Evolutionary conservation across 2,888 invertebrate species (phyloP).

Genomic region (Agrilus biguttatus): DNA sequence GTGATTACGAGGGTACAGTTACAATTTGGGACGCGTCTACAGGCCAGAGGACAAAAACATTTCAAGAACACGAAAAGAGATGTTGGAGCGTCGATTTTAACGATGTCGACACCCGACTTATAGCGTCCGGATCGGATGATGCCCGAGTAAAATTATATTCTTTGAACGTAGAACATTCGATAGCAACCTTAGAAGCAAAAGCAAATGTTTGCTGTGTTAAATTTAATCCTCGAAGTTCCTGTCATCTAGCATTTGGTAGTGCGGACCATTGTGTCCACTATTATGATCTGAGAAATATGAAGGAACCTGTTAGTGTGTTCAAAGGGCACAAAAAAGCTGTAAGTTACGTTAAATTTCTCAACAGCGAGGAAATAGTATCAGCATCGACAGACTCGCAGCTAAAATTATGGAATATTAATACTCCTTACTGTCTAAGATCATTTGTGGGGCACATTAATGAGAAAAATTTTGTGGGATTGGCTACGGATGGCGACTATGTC

Average conservation of each 20-base stretch:
- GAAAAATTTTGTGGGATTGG: conserved; percentile 90
- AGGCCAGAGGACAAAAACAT: conserved; percentile 57
- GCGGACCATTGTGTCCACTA: conserved; percentile 95
- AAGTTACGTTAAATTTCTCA: conserved; percentile 85
- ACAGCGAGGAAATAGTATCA: conserved; percentile 72
- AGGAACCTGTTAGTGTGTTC: conserved; percentile 67
- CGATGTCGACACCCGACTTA: conserved; percentile 72
- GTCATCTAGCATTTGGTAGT: conserved; percentile 87
- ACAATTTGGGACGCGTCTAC: conserved; percentile 84
- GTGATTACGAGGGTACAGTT: conserved; percentile 90
- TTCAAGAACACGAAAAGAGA: conserved; percentile 85
- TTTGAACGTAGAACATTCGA: conserved; percentile 70
- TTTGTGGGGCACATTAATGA: conserved; percentile 88
- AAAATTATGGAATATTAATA: conserved; percentile 79
- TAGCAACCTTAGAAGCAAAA: conserved; percentile 80
- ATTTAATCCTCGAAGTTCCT: conserved; percentile 71
- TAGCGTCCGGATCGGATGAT: conserved; percentile 89
- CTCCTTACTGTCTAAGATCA: conserved; percentile 63
- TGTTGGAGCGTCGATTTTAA: conserved; percentile 96
- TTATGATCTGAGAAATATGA: conserved; percentile 78
- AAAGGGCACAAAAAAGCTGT: conserved; percentile 88
- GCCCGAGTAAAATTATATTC: conserved; percentile 88
- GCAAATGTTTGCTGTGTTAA: conserved; percentile 94
- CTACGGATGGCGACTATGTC: conserved; percentile 82
- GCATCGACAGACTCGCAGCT: conserved; percentile 85